These are phyloP conservation scores for Selene dorsalis DNA, from an alignment of 2,797 vertebrate genomes.

Conservation along the genomic window DNA sequence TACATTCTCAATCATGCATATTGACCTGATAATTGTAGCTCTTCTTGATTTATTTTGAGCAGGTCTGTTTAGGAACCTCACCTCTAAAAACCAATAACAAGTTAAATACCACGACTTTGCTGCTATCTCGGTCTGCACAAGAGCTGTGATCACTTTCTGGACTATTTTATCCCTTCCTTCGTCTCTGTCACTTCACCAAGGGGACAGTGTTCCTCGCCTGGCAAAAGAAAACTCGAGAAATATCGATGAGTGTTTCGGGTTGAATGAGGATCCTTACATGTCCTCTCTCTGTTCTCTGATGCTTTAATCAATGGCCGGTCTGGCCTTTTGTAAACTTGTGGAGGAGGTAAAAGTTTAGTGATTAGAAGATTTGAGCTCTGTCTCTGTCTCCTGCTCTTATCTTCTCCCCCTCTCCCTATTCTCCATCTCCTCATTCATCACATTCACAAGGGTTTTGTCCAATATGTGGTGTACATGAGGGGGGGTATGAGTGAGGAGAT, in stretches of 20 bases:
- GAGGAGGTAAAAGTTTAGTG: slow-evolving; percentile 15
- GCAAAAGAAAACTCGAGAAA: background rate
- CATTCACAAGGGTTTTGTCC: background rate
- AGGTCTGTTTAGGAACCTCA: too few relatives aligned
- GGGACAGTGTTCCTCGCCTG: background rate
- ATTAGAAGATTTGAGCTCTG: background rate
- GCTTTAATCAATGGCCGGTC: slow-evolving; percentile 25
- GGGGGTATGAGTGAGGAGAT: background rate
- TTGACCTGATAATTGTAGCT: too few relatives aligned
- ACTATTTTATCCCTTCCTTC: background rate
- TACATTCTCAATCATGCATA: too few relatives aligned
- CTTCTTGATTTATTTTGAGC: too few relatives aligned
- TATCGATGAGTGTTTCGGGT: background rate
- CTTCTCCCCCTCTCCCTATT: too few relatives aligned
- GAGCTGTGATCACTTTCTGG: background rate
- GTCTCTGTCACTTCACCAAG: background rate
- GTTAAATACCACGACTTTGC: background rate
- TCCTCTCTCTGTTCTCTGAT: background rate
- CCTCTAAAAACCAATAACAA: too few relatives aligned
- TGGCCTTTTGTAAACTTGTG: background rate
- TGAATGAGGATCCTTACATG: background rate
- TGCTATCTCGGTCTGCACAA: background rate
- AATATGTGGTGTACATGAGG: too few relatives aligned
- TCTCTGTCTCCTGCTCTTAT: background rate
- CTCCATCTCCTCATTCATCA: background rate